Base-by-base conservation (phyloP, 2,113 vertebrate genomes). In the Jacana jacana region DNA sequence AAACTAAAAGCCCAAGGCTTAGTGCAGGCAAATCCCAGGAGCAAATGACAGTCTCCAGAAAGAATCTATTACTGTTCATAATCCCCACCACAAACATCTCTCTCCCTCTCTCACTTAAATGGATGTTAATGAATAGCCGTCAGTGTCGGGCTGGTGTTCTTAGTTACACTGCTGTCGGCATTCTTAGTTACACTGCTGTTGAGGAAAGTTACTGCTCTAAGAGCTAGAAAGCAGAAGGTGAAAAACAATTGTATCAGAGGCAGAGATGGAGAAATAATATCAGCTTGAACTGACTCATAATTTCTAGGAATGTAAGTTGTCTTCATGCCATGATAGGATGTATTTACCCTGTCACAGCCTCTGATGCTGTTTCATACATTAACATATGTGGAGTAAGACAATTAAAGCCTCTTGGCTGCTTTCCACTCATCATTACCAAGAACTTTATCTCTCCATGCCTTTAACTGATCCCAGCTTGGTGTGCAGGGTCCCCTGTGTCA, bases 121-220 rank as follows among this genome's bases (percentile, higher is more conserved):
- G 54, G 72, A 90, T 93, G 63, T 68, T 96, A 96, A 97, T 91
- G 88, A 96, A 95, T 51, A 87, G 70, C 88, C 90, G 86, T 58
- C 65, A 85, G 51, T n/a, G 58, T 81, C 91, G 92, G 79, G 44
- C 63, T 60, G 63, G 76, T 75, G 76, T 60, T 94, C 75, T 93
- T 52, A 66, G 72, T 82, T 88, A 91, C 33, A 57, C 42, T 61
- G 71, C 66, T 86, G 76, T 55, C n/a, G n/a, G n/a, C n/a, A n/a
- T 60, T 94, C 75, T 93, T 52, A 66, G 72, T 82, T 88, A 91
- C 33, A 57, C 42, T 61, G 71, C 66, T 86, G 76, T 55, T 65
- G 37, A 54, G 10, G 42, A 72, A 94, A 82, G 88, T 85, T 90
- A 82, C 64, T 68, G 66, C 58, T 93, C 91, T 69, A 60, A 80